These are phyloP conservation scores for Protobothrops mucrosquamatus DNA, from an alignment of 2,113 vertebrate species.

Conservation along the genomic window DNA sequence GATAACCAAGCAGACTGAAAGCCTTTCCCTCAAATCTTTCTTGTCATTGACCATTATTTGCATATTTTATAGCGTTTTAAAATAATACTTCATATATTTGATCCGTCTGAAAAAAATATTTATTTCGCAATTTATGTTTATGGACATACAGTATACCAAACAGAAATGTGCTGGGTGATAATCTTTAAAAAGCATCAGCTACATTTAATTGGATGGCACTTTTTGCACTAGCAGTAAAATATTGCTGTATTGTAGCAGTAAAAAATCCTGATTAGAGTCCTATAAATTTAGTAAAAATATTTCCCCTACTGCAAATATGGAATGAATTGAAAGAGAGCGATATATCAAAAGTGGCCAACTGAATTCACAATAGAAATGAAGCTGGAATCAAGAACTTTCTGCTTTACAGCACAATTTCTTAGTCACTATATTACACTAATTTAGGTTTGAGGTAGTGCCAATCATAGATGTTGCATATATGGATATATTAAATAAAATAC, in stretches of 20 bases:
- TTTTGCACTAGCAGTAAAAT: background rate
- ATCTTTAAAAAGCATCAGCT: background rate
- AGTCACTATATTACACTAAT: background rate
- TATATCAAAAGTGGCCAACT: background rate
- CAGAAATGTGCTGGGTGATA: background rate
- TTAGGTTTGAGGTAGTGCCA: background rate
- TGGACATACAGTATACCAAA: background rate
- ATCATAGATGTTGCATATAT: fast-evolving
- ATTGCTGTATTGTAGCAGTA: background rate
- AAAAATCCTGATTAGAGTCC: background rate
- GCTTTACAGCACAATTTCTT: background rate
- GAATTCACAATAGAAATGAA: background rate
- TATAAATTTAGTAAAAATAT: background rate
- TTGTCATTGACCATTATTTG: background rate
- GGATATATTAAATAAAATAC: background rate
- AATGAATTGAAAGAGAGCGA: background rate
- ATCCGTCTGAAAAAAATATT: background rate
- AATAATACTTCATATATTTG: background rate
- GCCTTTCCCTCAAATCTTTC: background rate
- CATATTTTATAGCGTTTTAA: background rate
- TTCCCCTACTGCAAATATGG: background rate
- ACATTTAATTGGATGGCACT: background rate
- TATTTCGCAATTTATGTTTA: background rate
- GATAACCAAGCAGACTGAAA: background rate
- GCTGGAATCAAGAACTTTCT: background rate